These are phyloP conservation scores for Drosophila bunnanda DNA, from an alignment of 2,888 invertebrate genomes.

Conservation along the genomic window DNA sequence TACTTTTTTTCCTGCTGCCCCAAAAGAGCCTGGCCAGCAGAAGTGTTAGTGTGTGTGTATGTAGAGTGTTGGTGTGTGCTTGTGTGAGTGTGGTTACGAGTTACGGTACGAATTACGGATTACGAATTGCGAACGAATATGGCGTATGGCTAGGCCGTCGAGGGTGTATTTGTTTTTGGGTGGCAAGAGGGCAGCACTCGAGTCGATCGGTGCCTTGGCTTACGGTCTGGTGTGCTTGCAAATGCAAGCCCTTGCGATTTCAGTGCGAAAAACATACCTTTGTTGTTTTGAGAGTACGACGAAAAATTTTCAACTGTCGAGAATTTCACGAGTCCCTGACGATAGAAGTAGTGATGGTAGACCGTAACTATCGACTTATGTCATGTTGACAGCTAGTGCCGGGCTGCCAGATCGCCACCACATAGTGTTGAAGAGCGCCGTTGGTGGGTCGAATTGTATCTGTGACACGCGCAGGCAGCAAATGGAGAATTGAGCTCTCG, in stretches of 20 bases:
- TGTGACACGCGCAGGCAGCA: conserved; percentile 27
- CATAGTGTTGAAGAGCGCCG: conserved; percentile 12
- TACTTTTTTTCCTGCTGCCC: conserved; percentile 63
- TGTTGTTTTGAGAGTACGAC: conserved; percentile 73
- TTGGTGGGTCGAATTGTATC: neutral
- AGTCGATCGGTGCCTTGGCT: conserved; percentile 36
- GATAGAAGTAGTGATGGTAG: conserved; percentile 35
- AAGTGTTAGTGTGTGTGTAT: conserved; percentile 47
- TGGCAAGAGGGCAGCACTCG: conserved; percentile 49
- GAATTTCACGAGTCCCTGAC: conserved; percentile 61
- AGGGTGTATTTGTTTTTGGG: conserved; percentile 33
- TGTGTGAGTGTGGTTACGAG: conserved; percentile 36
- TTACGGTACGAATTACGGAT: conserved; percentile 28
- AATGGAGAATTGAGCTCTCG: conserved; percentile 21
- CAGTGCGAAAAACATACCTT: conserved; percentile 73
- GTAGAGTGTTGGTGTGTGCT: conserved; percentile 21
- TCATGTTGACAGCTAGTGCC: conserved; percentile 32
- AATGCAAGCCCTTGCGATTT: conserved; percentile 39
- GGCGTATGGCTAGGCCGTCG: conserved; percentile 10
- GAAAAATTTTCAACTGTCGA: conserved; percentile 71
- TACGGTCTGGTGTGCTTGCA: conserved; percentile 46
- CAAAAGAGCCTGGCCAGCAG: conserved; percentile 52
- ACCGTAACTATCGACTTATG: conserved; percentile 13
- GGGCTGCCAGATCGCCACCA: conserved; percentile 18
- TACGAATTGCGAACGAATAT: conserved; percentile 11